Evolutionary conservation across 2,888 invertebrate genomes (phyloP).

Genomic region (Drosophila mimica): DNA sequence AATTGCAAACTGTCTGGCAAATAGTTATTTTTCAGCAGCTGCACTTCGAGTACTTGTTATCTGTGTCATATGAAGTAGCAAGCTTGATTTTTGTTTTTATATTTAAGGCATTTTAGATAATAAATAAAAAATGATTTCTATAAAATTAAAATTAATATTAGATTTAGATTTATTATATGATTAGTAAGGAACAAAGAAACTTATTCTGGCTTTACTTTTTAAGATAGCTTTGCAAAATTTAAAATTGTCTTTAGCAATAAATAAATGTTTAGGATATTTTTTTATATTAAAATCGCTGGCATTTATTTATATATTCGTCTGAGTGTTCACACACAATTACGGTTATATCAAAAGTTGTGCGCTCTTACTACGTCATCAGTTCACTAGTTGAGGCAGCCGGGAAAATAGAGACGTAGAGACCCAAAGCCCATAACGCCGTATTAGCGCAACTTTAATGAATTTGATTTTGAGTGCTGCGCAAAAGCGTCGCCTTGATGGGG

Average conservation of each 20-base stretch:
- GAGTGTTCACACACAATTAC: constrained; percentile 1
- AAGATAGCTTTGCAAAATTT: not conserved
- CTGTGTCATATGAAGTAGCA: not conserved
- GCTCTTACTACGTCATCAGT: constrained; percentile 53
- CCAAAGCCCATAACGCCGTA: constrained; percentile 22
- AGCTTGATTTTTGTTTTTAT: no score
- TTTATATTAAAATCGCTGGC: not conserved
- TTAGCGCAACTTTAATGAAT: constrained; percentile 62
- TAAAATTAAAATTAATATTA: no score
- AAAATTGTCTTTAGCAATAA: no score
- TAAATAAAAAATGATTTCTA: no score
- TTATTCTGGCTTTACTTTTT: not conserved
- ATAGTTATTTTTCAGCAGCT: not conserved
- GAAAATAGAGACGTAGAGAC: not conserved
- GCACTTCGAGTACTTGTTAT: not conserved
- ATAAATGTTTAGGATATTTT: not conserved
- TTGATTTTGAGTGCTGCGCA: constrained; percentile 72
- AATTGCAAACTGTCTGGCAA: not conserved
- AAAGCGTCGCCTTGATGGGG: constrained; percentile 58
- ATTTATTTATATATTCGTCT: not conserved
- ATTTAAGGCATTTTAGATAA: no score
- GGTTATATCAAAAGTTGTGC: constrained; percentile 20
- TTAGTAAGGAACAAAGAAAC: not conserved
- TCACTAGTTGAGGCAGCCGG: constrained; percentile 5
- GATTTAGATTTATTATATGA: no score